Evolutionary conservation across 2,113 vertebrate species (phyloP).

Genomic region (Chaenogobius annularis): DNA sequence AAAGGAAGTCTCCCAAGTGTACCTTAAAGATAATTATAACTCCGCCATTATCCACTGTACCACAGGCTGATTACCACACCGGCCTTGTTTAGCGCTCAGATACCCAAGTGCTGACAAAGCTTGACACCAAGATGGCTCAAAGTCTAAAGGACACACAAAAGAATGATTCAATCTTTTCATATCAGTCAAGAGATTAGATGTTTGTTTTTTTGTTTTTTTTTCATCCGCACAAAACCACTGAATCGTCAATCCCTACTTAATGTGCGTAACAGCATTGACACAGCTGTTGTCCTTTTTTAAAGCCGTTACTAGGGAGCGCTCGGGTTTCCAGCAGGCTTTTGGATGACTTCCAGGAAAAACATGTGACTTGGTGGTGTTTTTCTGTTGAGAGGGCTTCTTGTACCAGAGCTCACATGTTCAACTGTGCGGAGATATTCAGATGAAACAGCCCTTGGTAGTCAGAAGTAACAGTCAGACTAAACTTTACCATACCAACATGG

Average conservation of each 20-base stretch:
- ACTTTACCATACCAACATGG: too few relatives aligned
- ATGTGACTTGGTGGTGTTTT: slow-evolving; percentile 41
- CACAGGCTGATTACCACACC: too few relatives aligned
- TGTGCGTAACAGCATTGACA: slow-evolving; percentile 7
- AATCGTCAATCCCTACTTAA: not conserved
- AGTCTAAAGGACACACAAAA: slow-evolving; percentile 37
- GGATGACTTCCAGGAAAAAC: slow-evolving; percentile 47
- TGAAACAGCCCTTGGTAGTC: slow-evolving; percentile 13
- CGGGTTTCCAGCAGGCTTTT: slow-evolving; percentile 16
- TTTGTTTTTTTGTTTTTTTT: not conserved
- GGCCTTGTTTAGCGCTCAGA: slow-evolving; percentile 4
- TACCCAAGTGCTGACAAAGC: slow-evolving; percentile 54
- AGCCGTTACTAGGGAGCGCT: not conserved
- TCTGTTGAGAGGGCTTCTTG: slow-evolving; percentile 42
- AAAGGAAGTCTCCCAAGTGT: too few relatives aligned
- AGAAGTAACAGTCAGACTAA: not conserved
- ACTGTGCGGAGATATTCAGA: slow-evolving; percentile 20
- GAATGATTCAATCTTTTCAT: slow-evolving; percentile 28
- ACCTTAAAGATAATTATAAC: too few relatives aligned
- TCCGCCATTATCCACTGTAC: too few relatives aligned
- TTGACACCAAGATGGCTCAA: slow-evolving; percentile 24
- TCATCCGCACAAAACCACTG: too few relatives aligned
- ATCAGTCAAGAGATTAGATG: slow-evolving; percentile 20
- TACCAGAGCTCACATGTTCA: slow-evolving; percentile 37
- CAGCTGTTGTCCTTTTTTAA: slow-evolving; percentile 17